A percentile compares a stretch with the other conserved stretches of the same genome.
Conservation (phyloP, 1,140 invertebrate genomes). For the Trichoplusia ni region DNA sequence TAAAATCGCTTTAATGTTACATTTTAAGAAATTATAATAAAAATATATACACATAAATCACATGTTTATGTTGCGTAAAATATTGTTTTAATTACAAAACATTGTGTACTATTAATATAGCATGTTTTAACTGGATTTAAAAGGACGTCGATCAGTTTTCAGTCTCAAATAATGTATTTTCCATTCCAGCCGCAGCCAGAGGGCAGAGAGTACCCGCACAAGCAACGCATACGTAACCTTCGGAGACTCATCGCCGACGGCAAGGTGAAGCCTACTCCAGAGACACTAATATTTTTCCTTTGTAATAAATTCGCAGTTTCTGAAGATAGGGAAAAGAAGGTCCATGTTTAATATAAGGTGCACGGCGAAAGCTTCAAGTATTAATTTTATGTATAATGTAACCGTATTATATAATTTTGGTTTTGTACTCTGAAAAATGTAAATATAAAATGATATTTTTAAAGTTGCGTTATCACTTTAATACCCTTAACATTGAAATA, state of each 20-base stretch:
- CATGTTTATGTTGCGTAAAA: constrained; percentile 23
- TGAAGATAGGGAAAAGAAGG: constrained; percentile 64
- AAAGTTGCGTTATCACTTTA: constrained; percentile 42
- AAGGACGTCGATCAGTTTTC: constrained; percentile 3
- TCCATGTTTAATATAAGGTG: background rate
- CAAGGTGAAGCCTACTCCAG: constrained; percentile 72
- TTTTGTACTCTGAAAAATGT: constrained; percentile 32
- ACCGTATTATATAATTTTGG: constrained; percentile 14
- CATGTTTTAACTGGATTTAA: background rate
- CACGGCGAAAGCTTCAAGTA: constrained; percentile 15
- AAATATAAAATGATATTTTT: constrained; percentile 45
- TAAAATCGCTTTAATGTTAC: constrained; percentile 22
- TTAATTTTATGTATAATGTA: constrained; percentile 14
- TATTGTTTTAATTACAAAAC: constrained; percentile 15
- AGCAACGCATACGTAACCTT: constrained; percentile 76
- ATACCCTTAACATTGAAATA: constrained; percentile 40
- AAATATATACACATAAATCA: constrained; percentile 26
- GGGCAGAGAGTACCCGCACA: constrained; percentile 73
- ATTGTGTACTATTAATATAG: constrained; percentile 25
- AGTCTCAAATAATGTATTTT: constrained; percentile 28
- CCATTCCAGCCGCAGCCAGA: constrained; percentile 50
- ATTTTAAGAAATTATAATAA: constrained; percentile 6
- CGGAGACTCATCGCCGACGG: constrained; percentile 70
- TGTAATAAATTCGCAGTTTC: constrained; percentile 80
- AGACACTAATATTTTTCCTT: constrained; percentile 80